These are phyloP conservation scores for Neolamprologus brichardi DNA, from an alignment of 2,113 vertebrate species.

Conservation along the genomic window DNA sequence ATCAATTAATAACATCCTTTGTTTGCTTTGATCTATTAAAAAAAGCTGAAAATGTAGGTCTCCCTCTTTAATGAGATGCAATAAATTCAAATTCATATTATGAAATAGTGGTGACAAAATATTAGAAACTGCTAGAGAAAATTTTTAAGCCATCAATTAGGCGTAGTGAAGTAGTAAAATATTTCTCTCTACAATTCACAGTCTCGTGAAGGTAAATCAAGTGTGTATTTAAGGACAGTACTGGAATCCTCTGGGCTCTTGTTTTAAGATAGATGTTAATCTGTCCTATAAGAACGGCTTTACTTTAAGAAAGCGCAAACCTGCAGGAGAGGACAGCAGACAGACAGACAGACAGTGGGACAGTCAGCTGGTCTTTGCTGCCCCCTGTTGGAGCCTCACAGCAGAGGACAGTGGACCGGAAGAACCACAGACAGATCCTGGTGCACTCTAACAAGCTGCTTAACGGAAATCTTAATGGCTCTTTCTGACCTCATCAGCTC, in stretches of 20 bases:
- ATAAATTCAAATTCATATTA: not conserved
- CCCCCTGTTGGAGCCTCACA: conserved; percentile 26
- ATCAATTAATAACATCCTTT: not conserved
- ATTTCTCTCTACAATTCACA: not conserved
- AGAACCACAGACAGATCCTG: not conserved
- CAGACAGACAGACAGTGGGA: not conserved
- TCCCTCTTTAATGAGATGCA: not conserved
- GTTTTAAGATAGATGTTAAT: not conserved
- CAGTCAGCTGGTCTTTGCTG: conserved; percentile 34
- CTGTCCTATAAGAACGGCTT: not conserved
- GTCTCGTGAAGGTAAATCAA: not conserved
- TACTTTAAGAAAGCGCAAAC: not conserved
- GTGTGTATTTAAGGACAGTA: not conserved
- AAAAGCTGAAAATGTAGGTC: not conserved
- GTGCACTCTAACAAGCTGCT: not conserved
- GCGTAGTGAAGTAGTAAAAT: not conserved
- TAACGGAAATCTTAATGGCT: not conserved
- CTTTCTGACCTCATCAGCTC: not conserved
- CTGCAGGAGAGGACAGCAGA: not conserved
- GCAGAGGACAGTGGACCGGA: not conserved
- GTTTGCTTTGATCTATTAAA: not conserved
- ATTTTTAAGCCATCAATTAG: not conserved
- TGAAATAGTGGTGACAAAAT: not conserved
- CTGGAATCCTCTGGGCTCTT: not conserved
- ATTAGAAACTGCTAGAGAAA: not conserved